Evolutionary conservation across 2,888 invertebrate genomes (phyloP).

Genomic region (Branchinecta sandiegonensis): DNA sequence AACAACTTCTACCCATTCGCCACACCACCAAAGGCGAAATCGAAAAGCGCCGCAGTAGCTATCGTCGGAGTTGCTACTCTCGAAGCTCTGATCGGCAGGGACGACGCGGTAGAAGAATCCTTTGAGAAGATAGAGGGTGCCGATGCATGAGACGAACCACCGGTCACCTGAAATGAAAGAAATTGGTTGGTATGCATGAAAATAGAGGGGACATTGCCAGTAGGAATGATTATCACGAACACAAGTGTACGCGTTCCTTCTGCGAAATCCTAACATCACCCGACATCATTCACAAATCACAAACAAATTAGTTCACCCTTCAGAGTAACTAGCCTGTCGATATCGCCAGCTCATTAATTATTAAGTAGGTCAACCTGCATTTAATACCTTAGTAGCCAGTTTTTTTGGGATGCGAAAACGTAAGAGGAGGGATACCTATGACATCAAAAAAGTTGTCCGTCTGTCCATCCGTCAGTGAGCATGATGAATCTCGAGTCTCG

Average conservation of each 20-base stretch:
- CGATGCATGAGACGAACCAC: slow-evolving; percentile 78
- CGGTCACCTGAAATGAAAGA: slow-evolving; percentile 51
- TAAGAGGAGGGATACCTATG: too few relatives aligned
- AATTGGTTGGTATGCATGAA: neutral
- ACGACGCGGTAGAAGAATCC: slow-evolving; percentile 81
- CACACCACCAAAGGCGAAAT: slow-evolving; percentile 86
- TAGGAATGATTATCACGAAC: neutral
- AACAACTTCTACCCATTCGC: slow-evolving; percentile 76
- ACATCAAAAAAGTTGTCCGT: too few relatives aligned
- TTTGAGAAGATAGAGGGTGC: slow-evolving; percentile 65
- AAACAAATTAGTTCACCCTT: too few relatives aligned
- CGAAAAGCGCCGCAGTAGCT: slow-evolving; percentile 52
- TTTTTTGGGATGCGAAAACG: too few relatives aligned
- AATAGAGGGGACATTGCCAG: neutral
- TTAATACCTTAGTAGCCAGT: too few relatives aligned
- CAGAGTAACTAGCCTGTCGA: too few relatives aligned
- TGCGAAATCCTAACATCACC: too few relatives aligned
- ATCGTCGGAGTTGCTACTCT: slow-evolving; percentile 32
- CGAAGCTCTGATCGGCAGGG: slow-evolving; percentile 73
- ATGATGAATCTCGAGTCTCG: too few relatives aligned
- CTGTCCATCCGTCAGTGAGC: too few relatives aligned
- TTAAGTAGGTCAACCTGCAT: too few relatives aligned
- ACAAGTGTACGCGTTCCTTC: neutral
- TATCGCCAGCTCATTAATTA: too few relatives aligned
- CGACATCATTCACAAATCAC: too few relatives aligned